Base-by-base conservation (phyloP, 2,888 invertebrate genomes). In the Leptura quadrifasciata region DNA sequence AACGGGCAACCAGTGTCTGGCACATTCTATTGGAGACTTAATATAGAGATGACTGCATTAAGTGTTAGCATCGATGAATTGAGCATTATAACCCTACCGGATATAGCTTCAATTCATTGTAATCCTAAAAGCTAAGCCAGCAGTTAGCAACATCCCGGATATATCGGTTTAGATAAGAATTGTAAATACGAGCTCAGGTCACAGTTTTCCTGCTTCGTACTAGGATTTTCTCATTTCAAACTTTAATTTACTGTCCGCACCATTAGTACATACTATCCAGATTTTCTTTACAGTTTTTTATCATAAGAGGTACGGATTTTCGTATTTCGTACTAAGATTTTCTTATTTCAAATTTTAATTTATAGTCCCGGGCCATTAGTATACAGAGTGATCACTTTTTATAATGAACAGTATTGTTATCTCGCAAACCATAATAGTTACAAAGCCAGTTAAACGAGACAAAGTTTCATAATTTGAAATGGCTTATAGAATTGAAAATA, bases 141-240 rank as follows among this genome's bases (percentile, higher is more conserved):
- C 75, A 71, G 71, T 75, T 75, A 75, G 57, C 70, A 71, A 64
- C 70, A 54, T 71, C 70, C 55, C 20, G 75, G 70, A 71, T 71
- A 75, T 75, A 71, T 71, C 71, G 70, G 71, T 55, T 63, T 35
- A 71, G 75, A 75, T 75, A 71, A 71, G 71, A 75, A 75, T 64
- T 69, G 75, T 71, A 75, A 64, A 70, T 70, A 75, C 60, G 18
- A 52, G 55, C 10, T 2, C 60, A 39, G 67, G 55, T 55, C 54
- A 67, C 55, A 54, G 54, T 67, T 27, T 67, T 67, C 31, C 54
- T 52, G 24, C 27, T 55, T 24, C 54, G 47, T 27, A 24, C 6
- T 1, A n/a, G 54, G 54, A 67, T 67, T 67, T 67, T 54, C 67
- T 67, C 54, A 67, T 55, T 27, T 54, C 24, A 67, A 67, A 67